These are phyloP conservation scores for Macrosiphum euphorbiae DNA, from an alignment of 2,888 invertebrate species.

Conservation along the genomic window DNA sequence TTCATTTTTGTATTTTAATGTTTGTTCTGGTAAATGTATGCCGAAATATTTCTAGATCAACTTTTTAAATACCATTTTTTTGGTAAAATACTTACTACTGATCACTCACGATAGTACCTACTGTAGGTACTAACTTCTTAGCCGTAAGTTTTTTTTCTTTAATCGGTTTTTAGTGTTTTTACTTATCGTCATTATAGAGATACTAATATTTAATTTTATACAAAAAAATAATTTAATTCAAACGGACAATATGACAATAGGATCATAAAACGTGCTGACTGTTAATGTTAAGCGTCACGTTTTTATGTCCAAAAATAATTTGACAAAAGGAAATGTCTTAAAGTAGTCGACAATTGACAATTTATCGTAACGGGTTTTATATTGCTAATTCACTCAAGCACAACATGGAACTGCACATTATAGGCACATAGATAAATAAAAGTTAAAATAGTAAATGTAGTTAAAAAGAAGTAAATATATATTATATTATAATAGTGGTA, in stretches of 20 bases:
- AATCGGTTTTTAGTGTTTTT: neutral
- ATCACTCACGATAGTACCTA: too few relatives aligned
- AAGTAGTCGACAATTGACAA: neutral
- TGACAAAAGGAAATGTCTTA: neutral
- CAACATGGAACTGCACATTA: neutral
- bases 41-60: too few relatives aligned
- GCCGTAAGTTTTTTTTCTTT: neutral
- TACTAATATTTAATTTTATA: neutral
- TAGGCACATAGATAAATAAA: neutral
- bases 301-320: neutral
- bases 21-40: neutral
- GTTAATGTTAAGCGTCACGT: neutral
- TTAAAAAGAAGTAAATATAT: neutral
- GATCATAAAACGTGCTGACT: neutral
- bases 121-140: neutral
- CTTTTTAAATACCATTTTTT: neutral
- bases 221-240: neutral
- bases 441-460: neutral
- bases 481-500: neutral
- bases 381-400: neutral
- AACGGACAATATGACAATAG: neutral
- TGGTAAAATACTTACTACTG: neutral
- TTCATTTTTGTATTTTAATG: neutral
- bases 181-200: neutral
- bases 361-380: neutral